Conservation (phyloP, 2,888 invertebrate genomes). For the Trissolcus brochymenae region DNA sequence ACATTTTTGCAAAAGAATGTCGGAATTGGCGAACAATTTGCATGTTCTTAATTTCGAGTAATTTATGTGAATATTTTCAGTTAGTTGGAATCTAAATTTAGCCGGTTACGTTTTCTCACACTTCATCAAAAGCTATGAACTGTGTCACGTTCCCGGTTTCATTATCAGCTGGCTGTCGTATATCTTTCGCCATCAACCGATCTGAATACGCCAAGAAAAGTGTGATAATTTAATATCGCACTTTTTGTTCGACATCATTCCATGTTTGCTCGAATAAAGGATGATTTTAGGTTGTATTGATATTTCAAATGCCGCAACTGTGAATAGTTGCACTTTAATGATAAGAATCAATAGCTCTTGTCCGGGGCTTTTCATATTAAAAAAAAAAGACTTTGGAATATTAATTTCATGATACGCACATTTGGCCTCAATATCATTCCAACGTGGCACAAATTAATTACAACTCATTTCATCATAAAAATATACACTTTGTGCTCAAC, state of each 20-base stretch:
- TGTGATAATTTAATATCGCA: constrained; percentile 48
- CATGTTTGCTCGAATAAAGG: constrained; percentile 52
- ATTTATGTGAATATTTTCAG: constrained; percentile 12
- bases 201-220: constrained; percentile 43
- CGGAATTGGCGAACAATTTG: too few species aligned
- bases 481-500: not conserved
- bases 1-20: too few species aligned
- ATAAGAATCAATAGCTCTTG: constrained; percentile 46
- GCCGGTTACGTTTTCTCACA: constrained; percentile 18
- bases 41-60: not conserved
- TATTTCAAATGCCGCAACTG: constrained; percentile 47
- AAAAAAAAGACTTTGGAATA: constrained; percentile 40
- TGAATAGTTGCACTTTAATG: constrained; percentile 49
- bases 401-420: constrained; percentile 32
- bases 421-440: constrained; percentile 40
- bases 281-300: constrained; percentile 38
- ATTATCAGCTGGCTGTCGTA: constrained; percentile 38
- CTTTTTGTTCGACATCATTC: constrained; percentile 45
- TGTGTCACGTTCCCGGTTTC: constrained; percentile 34
- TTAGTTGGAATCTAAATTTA: constrained; percentile 20
- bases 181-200: constrained; percentile 51
- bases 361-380: constrained; percentile 46
- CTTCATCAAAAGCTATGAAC: constrained; percentile 10
- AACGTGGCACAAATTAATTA: not conserved
- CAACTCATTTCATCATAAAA: not conserved